Evolutionary conservation across 2,797 vertebrate genomes (phyloP), one percentile per base, ranked within the genome.

Genomic region (Botia almorhae): DNA sequence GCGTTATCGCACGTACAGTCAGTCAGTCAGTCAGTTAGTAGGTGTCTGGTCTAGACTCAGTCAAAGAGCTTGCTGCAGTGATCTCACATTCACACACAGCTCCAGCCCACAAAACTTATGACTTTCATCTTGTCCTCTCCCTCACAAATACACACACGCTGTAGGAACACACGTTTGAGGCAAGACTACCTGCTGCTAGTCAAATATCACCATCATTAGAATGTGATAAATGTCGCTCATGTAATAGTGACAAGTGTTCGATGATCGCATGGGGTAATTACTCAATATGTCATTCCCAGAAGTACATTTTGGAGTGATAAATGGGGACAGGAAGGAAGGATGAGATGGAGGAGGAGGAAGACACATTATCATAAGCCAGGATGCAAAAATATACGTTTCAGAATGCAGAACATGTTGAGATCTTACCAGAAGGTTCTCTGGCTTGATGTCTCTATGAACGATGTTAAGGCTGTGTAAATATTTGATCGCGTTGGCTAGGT

Each of bases 401-500:
- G 19, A 58, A 74, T 29, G 19, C 4, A 39, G 13, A 46, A 69
- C 14, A 23, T 21, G 13, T 12, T 64, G 43, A 26, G 51, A 14
- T 48, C 95, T 96, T 90, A 98, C 97, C 97, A 99, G 89, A 78
- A 99, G 93, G 88, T 99, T 99, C 88, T 99, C 97, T 0, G 98
- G 98, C 88, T 98, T 99, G 88, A 99, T 98, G 93, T 99, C 98
- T 64, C 98, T 94, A 89, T 99, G 98, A 77, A 98, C 97, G n/a
- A 99, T 98, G 87, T 97, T 97, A 90, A 97, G 94, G 88, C 96
- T 94, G 86, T 99, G 98, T 88, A 99, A 95, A 90, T 99, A 99
- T 79, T 98, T 98, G 90, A 99, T 96, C 83, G 97, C 98, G 16
- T 97, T 98, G 82, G 96, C 95, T 90, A 99, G 91, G 89, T 99